Evolutionary conservation across 2,113 vertebrate genomes (phyloP).

Genomic region (Tyto alba): DNA sequence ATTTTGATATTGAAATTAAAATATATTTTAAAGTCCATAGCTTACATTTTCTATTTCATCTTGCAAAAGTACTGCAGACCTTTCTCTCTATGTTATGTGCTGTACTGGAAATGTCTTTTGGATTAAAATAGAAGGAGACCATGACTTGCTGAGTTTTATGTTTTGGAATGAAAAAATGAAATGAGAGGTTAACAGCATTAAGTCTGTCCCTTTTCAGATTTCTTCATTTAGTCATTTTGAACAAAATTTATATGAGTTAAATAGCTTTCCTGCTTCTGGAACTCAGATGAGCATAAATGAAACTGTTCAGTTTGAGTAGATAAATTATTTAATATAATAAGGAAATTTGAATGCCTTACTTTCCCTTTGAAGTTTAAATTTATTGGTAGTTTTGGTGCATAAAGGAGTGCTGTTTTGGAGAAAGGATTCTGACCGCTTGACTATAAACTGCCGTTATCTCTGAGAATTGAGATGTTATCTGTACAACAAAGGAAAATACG

Average conservation of each 20-base stretch:
- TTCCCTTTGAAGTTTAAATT: neutral
- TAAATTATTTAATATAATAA: neutral
- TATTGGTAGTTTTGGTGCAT: neutral
- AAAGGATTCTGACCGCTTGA: neutral
- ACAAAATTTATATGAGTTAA: neutral
- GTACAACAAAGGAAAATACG: neutral
- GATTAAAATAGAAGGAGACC: neutral
- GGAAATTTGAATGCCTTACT: neutral
- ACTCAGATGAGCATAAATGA: neutral
- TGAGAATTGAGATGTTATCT: neutral
- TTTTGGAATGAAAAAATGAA: neutral
- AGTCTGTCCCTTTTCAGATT: neutral
- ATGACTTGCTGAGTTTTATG: neutral
- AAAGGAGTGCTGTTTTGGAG: neutral
- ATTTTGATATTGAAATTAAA: neutral
- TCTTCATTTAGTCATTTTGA: neutral
- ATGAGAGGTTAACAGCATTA: neutral
- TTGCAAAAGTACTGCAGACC: neutral
- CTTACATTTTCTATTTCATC: neutral
- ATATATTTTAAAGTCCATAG: neutral
- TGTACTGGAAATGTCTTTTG: neutral
- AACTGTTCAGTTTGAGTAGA: neutral
- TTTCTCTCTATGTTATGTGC: neutral
- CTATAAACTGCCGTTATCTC: neutral
- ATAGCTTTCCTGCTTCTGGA: neutral